A percentile compares a stretch with the other conserved stretches of the same genome.
Conservation (phyloP, 2,888 invertebrate genomes). For the Mantis religiosa region DNA sequence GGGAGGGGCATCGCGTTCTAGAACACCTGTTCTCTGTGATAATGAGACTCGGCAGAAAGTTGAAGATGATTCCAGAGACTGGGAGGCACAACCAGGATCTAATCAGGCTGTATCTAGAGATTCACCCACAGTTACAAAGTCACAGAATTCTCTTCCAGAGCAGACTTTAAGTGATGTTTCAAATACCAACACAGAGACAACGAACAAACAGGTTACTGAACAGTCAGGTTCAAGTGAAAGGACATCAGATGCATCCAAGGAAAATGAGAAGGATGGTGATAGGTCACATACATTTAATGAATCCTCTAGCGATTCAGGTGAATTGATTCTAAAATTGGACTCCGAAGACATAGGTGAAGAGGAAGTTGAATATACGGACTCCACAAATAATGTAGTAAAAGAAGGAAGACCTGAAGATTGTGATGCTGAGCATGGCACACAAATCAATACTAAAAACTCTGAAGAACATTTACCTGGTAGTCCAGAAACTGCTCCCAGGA, state of each 20-base stretch:
- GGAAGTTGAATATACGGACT: conserved; percentile 38
- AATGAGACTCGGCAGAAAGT: conserved; percentile 39
- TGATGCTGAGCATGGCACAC: conserved; percentile 24
- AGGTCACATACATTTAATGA: conserved; percentile 34
- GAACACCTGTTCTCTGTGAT: conserved; percentile 5
- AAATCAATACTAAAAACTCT: conserved; percentile 24
- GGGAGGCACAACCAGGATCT: conserved; percentile 40
- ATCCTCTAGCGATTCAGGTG: conserved; percentile 45
- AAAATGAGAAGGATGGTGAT: neutral
- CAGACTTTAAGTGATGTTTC: neutral
- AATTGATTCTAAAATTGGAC: conserved; percentile 45
- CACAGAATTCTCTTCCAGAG: neutral
- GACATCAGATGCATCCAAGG: neutral
- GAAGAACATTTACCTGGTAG: conserved; percentile 23
- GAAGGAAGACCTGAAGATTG: neutral
- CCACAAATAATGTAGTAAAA: conserved; percentile 39
- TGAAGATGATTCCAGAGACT: conserved; percentile 37
- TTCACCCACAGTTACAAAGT: neutral
- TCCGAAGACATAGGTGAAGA: conserved; percentile 44
- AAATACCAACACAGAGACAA: neutral
- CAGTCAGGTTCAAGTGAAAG: neutral
- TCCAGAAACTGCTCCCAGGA: conserved; percentile 12
- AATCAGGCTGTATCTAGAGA: neutral
- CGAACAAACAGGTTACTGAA: neutral
- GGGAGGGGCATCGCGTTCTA: neutral